Base-by-base conservation (phyloP, 2,113 vertebrate genomes). In the Orthonyx spaldingii region DNA sequence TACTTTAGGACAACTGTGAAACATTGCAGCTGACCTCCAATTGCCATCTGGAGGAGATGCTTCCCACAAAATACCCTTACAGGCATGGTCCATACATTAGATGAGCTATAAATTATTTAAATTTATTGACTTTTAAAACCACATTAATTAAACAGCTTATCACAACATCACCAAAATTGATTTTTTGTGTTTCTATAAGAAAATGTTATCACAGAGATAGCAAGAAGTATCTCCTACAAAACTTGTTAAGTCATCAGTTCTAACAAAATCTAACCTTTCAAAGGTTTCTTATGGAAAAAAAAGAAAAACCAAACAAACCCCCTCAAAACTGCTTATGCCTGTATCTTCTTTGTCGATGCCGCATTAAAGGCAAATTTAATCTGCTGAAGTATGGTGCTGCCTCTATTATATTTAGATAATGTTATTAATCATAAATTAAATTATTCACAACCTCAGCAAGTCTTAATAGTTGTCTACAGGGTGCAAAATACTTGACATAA, bases 351-450 rank as follows among this genome's bases (percentile, higher is more conserved):
- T 94, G 66, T 87, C 49, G 61, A 92, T 87, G 69, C 39, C 91
- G 90, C 93, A 96, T 77, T 96, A 93, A 93, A 91, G 39, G 90
- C 61, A 95, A 91, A 93, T 93, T 95, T 97, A 93, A 96, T 95
- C 68, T 93, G 90, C 89, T 79, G 87, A 96, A 96, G 49, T 68
- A 92, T 50, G 44, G 50, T 84, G 26, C 30, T 82, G n/a, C 65
- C 61, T 76, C 92, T 87, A 86, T 82, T 65, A 83, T 49, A 95
- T 88, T 91, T 92, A 92, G 94, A 78, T 78, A 86, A 91, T 77
- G 90, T 89, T 89, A 97, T 96, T 97, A 97, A 98, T 97, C 95
- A 97, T 89, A 71, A 94, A 81, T 93, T 95, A 96, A 93, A 84
- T 93, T 66, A 97, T 96, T 97, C 92, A 93, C 23, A 63, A 96